Base-by-base conservation (phyloP, 2,888 invertebrate species). In the Oscheius onirici region DNA sequence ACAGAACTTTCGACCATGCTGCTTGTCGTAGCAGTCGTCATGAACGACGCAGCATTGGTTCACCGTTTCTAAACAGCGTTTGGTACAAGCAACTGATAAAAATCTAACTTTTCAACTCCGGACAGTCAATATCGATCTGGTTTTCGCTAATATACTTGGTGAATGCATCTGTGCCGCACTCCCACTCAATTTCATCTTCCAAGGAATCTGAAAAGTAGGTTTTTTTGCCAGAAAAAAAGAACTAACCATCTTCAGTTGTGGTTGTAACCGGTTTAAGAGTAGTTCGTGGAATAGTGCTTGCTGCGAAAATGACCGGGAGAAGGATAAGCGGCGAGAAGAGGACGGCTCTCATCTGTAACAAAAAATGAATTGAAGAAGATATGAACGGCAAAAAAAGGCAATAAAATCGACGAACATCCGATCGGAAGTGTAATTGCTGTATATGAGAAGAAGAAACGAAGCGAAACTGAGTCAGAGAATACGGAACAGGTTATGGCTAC, bases 91-190 rank as follows among this genome's bases (percentile, higher is more conserved):
- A 51, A 11, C 17, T 51, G 11, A 15, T 17, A 20, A 51, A 51
- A 51, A 51, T 51, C 13, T 22, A 13, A 69, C 69, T 43, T 60
- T 69, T 69, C 43, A 69, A 34, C n/a, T 69, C 44, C 1, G 69
- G 69, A 46, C 78, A 78, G 28, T 78, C 75, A 40, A 74, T 65
- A 13, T 69, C 20, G 11, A 78, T 73, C 58, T 78, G 75, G 3
- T 72, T 74, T 24, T 78, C 74, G 34, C 74, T 74, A 44, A 76
- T 67, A 43, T 72, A 46, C 65, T 74, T 74, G 43, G 74, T 74
- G 67, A 78, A 74, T 43, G 72, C 70, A 55, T 76, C 78, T 13
- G 73, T 74, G n/a, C 78, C 78, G 52, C 78, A 78, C 69, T 78
- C 71, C 78, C 78, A 78, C 13, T 69, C 60, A 13, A 69, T 58